Conservation (phyloP, 1,140 invertebrate species). For the Zaprionus lachaisei region DNA sequence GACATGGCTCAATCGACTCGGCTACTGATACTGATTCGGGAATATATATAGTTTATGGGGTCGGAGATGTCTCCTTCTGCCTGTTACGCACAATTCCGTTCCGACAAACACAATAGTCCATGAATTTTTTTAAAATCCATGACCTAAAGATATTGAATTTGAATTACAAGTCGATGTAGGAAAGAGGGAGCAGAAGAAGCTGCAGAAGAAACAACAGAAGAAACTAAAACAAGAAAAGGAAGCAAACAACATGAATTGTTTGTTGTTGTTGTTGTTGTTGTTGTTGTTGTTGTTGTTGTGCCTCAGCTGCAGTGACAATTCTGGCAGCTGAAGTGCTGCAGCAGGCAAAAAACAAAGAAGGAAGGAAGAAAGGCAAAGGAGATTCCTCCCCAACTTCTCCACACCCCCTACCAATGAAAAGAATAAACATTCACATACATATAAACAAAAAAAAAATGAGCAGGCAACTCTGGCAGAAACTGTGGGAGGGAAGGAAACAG, state of each 20-base stretch:
- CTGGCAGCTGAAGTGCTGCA: not conserved
- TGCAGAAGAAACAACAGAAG: not conserved
- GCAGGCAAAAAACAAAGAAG: not conserved
- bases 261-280: constrained; percentile 15
- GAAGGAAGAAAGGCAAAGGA: not conserved
- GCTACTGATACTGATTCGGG: too few relatives aligned
- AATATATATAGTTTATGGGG: too few relatives aligned
- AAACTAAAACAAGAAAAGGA: not conserved
- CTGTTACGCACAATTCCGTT: too few relatives aligned
- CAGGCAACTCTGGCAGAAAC: not conserved
- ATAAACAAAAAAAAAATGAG: too few relatives aligned
- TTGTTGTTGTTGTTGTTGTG: constrained; percentile 16
- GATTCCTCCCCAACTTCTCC: not conserved
- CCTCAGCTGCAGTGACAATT: not conserved
- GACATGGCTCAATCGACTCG: too few relatives aligned
- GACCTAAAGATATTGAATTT: constrained; percentile 35
- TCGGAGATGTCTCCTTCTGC: too few relatives aligned
- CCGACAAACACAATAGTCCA: too few relatives aligned
- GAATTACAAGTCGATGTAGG: constrained; percentile 5
- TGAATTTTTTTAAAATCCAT: too few relatives aligned
- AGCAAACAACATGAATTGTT: constrained; percentile 11
- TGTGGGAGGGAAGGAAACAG: not conserved
- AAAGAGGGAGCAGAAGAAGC: not conserved
- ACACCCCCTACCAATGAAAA: not conserved
- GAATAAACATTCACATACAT: too few relatives aligned